phyloP scores from a whole-genome alignment of 2,888 invertebrate genomes.

The Drosophila koepferae region DNA sequence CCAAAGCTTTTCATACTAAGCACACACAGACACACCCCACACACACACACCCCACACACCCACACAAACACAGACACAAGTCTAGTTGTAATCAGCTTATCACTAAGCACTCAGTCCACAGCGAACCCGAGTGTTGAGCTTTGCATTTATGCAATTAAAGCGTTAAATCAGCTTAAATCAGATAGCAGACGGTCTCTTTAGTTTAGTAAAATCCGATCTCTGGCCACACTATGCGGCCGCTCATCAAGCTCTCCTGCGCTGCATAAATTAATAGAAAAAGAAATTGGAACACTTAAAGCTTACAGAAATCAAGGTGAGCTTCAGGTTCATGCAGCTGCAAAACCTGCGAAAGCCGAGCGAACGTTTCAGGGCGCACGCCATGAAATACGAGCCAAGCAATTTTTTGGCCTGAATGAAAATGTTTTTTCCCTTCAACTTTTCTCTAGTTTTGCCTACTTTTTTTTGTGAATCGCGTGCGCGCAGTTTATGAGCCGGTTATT shows the following conservation, averaged over 20 bases:
- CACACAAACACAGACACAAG: neutral
- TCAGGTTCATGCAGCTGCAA: conserved; percentile 41
- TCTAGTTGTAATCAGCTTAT: conserved; percentile 51
- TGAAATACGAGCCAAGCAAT: conserved; percentile 21
- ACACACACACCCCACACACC: too few species aligned
- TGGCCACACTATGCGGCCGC: neutral
- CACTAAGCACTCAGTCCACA: conserved; percentile 25
- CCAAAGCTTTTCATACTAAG: conserved; percentile 44
- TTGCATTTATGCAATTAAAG: conserved; percentile 29
- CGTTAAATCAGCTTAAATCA: conserved; percentile 33
- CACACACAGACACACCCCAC: neutral
- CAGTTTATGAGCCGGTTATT: conserved; percentile 72
- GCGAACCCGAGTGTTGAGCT: conserved; percentile 15
- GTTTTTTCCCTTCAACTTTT: conserved; percentile 32
- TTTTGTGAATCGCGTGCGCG: conserved; percentile 26
- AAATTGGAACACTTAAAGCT: conserved; percentile 35
- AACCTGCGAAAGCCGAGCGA: conserved; percentile 23
- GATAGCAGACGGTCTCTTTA: conserved; percentile 4
- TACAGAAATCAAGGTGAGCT: conserved; percentile 61
- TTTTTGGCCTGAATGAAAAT: conserved; percentile 58
- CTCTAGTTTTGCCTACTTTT: conserved; percentile 17
- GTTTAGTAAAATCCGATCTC: neutral
- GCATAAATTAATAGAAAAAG: neutral
- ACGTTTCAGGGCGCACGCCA: neutral
- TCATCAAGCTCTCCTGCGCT: neutral